phyloP scores from a whole-genome alignment of 2,888 invertebrate genomes.

The Choreutis nemorana region DNA sequence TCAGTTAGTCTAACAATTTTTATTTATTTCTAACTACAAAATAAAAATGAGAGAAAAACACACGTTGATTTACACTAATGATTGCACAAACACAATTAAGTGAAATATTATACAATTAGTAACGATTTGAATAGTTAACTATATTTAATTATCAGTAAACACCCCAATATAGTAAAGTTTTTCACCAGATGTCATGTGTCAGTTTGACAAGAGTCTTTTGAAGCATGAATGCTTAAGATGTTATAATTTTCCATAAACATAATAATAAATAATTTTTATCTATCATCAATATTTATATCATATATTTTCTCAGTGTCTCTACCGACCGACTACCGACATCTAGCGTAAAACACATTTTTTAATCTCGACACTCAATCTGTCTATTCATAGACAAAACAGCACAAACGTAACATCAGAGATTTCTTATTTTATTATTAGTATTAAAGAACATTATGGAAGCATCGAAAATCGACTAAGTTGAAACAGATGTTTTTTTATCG shows the following conservation, averaged over 20 bases:
- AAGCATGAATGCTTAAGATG: not conserved
- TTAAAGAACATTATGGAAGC: no score
- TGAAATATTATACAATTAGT: slow-evolving; percentile 6
- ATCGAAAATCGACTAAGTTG: no score
- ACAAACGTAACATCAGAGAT: no score
- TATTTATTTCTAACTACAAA: no score
- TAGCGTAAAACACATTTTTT: no score
- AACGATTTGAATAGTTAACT: not conserved
- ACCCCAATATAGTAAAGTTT: not conserved
- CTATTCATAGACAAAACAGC: no score
- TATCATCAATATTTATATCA: not conserved
- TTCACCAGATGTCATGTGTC: not conserved
- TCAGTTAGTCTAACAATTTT: no score
- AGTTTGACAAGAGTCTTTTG: not conserved
- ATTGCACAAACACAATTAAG: slow-evolving; percentile 12
- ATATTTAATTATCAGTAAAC: not conserved
- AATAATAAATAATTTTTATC: not conserved
- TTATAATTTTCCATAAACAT: not conserved
- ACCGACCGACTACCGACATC: no score
- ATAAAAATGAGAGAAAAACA: slow-evolving; percentile 12
- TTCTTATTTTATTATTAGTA: no score
- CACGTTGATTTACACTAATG: slow-evolving; percentile 8
- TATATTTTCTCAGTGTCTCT: no score
- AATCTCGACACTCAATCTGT: no score
- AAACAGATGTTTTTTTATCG: no score